These are phyloP conservation scores for Nycticebus coucang DNA, from an alignment of 2,113 vertebrate genomes.

Conservation along the genomic window DNA sequence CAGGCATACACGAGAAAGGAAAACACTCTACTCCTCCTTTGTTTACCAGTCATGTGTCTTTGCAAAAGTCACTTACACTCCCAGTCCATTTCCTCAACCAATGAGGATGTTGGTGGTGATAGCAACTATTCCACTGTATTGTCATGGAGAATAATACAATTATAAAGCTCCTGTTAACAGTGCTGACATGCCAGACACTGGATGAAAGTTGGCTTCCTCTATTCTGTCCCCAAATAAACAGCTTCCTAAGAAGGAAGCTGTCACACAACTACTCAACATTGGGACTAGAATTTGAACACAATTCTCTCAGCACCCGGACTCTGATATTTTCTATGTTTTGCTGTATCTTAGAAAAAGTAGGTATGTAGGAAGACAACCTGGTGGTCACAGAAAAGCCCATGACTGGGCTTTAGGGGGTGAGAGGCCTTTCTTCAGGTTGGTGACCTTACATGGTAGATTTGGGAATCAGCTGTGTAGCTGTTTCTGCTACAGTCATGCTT, in stretches of 20 bases:
- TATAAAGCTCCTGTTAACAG: neutral
- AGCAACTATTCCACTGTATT: neutral
- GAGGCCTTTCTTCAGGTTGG: neutral
- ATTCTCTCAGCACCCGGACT: neutral
- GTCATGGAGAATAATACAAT: neutral
- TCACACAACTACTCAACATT: neutral
- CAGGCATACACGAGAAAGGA: neutral
- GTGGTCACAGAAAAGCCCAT: neutral
- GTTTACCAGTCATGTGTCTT: neutral
- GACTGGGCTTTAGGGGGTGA: neutral
- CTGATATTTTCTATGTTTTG: neutral
- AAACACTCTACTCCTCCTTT: neutral
- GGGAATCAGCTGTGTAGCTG: neutral
- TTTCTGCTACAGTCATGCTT: neutral
- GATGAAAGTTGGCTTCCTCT: neutral
- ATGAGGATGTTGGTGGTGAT: no score
- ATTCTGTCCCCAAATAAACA: neutral
- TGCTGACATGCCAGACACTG: neutral
- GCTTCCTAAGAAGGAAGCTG: neutral
- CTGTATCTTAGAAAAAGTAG: neutral
- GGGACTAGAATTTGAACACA: neutral
- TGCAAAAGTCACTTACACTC: neutral
- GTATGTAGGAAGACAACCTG: neutral
- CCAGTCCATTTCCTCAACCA: neutral
- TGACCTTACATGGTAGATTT: neutral